Percentiles rank a stretch among this genome's conserved stretches.
These are phyloP conservation scores for Philhelius pedissequus DNA, from an alignment of 2,888 invertebrate species.

Conservation along the genomic window DNA sequence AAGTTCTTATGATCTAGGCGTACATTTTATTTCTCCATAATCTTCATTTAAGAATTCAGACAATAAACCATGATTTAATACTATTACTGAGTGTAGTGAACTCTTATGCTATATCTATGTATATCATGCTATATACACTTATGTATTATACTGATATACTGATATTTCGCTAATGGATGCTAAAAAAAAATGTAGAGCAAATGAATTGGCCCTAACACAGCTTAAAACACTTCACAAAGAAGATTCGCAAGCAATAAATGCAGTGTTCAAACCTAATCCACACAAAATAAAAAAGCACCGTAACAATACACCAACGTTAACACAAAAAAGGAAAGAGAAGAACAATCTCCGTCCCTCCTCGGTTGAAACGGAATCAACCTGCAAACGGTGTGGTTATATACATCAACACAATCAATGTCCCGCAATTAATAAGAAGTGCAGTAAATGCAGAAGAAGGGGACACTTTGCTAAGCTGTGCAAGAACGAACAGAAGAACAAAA, in stretches of 20 bases:
- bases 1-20: no score
- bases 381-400: constrained; percentile 8
- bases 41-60: no score
- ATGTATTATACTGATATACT: no score
- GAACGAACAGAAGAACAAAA: constrained; percentile 21
- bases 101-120: no score
- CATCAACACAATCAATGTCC: constrained; percentile 11
- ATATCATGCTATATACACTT: no score
- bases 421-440: constrained; percentile 20
- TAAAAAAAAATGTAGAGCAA: constrained; percentile 18
- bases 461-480: no score
- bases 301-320: not conserved
- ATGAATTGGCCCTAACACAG: constrained; percentile 14
- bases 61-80: no score
- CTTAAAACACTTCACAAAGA: constrained; percentile 25
- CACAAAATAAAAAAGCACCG: not conserved
- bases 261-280: not conserved
- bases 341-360: not conserved
- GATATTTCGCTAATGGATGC: constrained; percentile 22
- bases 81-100: no score
- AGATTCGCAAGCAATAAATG: not conserved
- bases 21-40: no score
- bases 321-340: not conserved
- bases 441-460: constrained; percentile 3
- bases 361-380: constrained; percentile 4